phyloP scores from a whole-genome alignment of 2,797 vertebrate species.

The Pogonophryne albipinna region DNA sequence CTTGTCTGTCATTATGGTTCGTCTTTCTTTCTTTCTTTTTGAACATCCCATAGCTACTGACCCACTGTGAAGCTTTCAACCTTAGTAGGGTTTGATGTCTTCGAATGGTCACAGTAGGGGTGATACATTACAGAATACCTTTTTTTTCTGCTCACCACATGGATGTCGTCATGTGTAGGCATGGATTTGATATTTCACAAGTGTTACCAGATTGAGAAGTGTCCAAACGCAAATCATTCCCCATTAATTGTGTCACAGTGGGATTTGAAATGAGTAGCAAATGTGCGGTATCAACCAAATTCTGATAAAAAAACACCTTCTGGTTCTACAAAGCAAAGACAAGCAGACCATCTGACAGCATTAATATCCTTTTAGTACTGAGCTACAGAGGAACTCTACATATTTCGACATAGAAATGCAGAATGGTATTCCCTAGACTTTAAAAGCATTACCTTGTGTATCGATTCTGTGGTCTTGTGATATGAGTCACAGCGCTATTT shows the following conservation, averaged over 20 bases:
- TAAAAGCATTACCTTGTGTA: slow-evolving; percentile 50
- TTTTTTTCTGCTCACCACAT: slow-evolving; percentile 56
- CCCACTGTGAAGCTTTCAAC: slow-evolving; percentile 39
- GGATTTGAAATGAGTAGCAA: slow-evolving; percentile 10
- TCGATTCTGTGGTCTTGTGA: slow-evolving; percentile 72
- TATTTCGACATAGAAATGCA: slow-evolving; percentile 11
- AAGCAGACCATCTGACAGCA: slow-evolving; percentile 1
- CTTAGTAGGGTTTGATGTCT: slow-evolving; percentile 68
- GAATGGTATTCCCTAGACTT: slow-evolving; percentile 41
- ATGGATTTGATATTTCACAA: slow-evolving; percentile 47
- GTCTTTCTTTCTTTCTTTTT: slow-evolving; percentile 46
- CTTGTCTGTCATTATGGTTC: slow-evolving; percentile 48
- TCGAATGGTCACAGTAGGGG: slow-evolving; percentile 67
- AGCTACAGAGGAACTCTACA: not conserved
- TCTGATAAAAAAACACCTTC: slow-evolving; percentile 11
- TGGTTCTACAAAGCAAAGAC: slow-evolving; percentile 6
- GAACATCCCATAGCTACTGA: slow-evolving; percentile 48
- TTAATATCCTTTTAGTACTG: not conserved
- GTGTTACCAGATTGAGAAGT: slow-evolving; percentile 30
- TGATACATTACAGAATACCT: slow-evolving; percentile 56
- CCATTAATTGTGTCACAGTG: slow-evolving; percentile 25
- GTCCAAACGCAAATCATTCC: slow-evolving; percentile 40
- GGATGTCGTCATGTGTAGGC: slow-evolving; percentile 47
- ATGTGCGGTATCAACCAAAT: slow-evolving; percentile 3
- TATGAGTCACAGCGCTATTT: slow-evolving; percentile 64